These are phyloP conservation scores for Subacronicta megacephala DNA, from an alignment of 2,888 invertebrate species.

Conservation along the genomic window DNA sequence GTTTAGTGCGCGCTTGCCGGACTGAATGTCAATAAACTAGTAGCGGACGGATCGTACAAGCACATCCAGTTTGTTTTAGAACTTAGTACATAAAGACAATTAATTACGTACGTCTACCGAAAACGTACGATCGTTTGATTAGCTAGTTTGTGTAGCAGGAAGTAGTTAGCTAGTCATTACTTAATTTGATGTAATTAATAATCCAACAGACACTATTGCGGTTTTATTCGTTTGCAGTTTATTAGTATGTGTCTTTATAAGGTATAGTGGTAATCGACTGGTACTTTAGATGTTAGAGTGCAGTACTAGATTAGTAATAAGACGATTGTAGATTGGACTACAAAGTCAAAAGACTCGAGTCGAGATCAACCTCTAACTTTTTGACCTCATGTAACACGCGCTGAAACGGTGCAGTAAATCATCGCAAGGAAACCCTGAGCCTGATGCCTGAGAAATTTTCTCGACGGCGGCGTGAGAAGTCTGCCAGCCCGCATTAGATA, in stretches of 20 bases:
- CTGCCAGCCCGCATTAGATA: too few relatives aligned
- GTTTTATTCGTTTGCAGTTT: slow-evolving; percentile 26
- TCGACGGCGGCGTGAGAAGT: too few relatives aligned
- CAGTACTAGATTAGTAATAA: slow-evolving; percentile 7
- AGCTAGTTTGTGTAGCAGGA: slow-evolving; percentile 48
- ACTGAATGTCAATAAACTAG: slow-evolving; percentile 78
- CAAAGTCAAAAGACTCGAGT: too few relatives aligned
- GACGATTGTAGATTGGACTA: too few relatives aligned
- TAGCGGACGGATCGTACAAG: slow-evolving; percentile 57
- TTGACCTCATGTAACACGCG: too few relatives aligned
- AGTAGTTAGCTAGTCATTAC: slow-evolving; percentile 43
- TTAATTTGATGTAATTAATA: slow-evolving; percentile 57
- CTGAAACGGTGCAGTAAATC: too few relatives aligned
- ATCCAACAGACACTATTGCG: slow-evolving; percentile 33
- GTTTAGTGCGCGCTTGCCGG: slow-evolving; percentile 64
- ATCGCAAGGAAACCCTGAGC: too few relatives aligned
- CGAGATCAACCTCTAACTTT: too few relatives aligned
- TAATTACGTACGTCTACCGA: slow-evolving; percentile 61
- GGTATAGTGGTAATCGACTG: slow-evolving; percentile 7
- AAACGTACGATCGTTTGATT: slow-evolving; percentile 48
- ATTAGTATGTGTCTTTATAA: too few relatives aligned
- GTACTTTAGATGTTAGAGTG: slow-evolving; percentile 17
- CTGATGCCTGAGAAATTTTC: too few relatives aligned
- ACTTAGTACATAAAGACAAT: slow-evolving; percentile 66
- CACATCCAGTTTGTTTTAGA: slow-evolving; percentile 67